These are phyloP conservation scores for Cataglyphis albicans DNA, from an alignment of 2,888 invertebrate genomes.

Conservation along the genomic window DNA sequence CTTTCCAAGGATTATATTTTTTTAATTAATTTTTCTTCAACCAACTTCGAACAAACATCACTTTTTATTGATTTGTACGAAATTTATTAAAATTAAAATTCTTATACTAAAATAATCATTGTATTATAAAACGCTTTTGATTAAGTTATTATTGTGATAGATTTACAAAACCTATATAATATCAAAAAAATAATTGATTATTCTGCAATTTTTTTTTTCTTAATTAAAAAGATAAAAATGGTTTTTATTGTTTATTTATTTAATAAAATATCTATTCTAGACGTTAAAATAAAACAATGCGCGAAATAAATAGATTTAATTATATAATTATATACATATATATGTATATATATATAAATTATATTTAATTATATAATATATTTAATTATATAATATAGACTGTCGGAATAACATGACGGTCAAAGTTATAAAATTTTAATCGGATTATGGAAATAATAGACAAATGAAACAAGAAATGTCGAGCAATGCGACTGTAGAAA, in stretches of 20 bases:
- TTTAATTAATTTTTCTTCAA: neutral
- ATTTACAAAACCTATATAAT: neutral
- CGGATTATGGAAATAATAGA: constrained; percentile 23
- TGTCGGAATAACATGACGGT: neutral
- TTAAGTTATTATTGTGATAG: constrained; percentile 10
- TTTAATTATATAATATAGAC: no score
- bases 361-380: no score
- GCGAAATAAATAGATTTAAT: constrained; percentile 1
- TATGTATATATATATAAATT: neutral
- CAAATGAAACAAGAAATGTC: constrained; percentile 33
- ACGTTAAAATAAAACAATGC: neutral
- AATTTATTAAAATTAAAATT: constrained; percentile 3
- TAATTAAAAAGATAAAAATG: neutral
- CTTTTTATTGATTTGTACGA: neutral
- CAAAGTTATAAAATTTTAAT: constrained; percentile 40
- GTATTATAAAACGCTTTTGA: neutral
- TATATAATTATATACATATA: no score
- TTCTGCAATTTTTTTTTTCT: neutral
- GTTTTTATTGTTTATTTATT: neutral
- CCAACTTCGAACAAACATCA: neutral
- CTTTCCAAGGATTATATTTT: neutral
- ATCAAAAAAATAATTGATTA: neutral
- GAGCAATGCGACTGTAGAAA: neutral
- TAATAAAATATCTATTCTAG: neutral
- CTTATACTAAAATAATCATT: neutral